phyloP scores from a whole-genome alignment of 2,888 invertebrate species.

The Metalampra italica region DNA sequence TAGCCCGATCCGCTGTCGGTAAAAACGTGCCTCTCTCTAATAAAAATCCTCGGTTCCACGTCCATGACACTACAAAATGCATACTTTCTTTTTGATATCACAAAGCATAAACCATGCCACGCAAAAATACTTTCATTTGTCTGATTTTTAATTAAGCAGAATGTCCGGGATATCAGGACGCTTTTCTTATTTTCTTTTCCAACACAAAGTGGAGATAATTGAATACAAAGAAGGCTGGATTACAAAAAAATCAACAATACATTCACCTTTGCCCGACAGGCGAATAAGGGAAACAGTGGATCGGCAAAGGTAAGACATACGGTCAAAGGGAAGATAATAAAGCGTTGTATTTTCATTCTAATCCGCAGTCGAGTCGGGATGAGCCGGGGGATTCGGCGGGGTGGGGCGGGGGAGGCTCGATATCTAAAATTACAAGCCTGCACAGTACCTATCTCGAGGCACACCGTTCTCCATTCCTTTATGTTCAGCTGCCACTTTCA shows the following conservation, averaged over 20 bases:
- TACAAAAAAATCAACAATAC: slow-evolving; percentile 44
- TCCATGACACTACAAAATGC: slow-evolving; percentile 26
- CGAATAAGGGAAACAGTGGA: slow-evolving; percentile 41
- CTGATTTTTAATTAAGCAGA: slow-evolving; percentile 8
- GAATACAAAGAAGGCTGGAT: slow-evolving; percentile 37
- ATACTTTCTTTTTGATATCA: slow-evolving; percentile 4
- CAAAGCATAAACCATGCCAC: not conserved
- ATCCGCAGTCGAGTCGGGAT: slow-evolving; percentile 55
- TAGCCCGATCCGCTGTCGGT: slow-evolving; percentile 57
- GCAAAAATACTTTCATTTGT: not conserved
- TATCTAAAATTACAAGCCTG: slow-evolving; percentile 75
- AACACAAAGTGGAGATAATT: slow-evolving; percentile 29
- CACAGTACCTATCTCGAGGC: slow-evolving; percentile 67
- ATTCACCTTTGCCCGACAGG: slow-evolving; percentile 40
- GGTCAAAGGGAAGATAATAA: slow-evolving; percentile 73
- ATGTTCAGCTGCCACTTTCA: slow-evolving; percentile 70
- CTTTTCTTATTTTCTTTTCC: slow-evolving; percentile 11
- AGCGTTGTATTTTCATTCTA: slow-evolving; percentile 74
- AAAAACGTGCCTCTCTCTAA: slow-evolving; percentile 54
- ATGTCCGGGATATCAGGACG: slow-evolving; percentile 12
- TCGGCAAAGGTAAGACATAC: slow-evolving; percentile 62
- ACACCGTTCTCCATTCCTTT: slow-evolving; percentile 63
- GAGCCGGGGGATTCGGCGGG: slow-evolving; percentile 47
- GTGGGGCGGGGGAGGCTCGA: slow-evolving; percentile 48
- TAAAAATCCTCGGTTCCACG: slow-evolving; percentile 42